Base-by-base conservation (phyloP, 2,797 vertebrate genomes). In the Coregonus ussuriensis region DNA sequence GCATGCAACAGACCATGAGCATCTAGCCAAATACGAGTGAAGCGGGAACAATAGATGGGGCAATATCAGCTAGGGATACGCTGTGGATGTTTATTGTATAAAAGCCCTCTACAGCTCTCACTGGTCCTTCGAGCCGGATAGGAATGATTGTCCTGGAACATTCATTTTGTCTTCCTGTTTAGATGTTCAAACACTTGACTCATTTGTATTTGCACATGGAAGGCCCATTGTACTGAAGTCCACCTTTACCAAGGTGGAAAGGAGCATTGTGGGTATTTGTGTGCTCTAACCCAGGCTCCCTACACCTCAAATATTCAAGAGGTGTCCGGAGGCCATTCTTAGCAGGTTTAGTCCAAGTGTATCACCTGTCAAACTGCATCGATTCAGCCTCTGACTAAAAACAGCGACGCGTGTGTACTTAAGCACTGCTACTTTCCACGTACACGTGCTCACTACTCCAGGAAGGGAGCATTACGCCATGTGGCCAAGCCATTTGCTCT, bases 401-500 rank as follows among this genome's bases (percentile, higher is more conserved):
- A 18, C 0, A 21, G 81, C 78, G 77, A 74, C 65, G 21, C 66
- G 83, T 79, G 21, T 83, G 74, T 6, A 79, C 83, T 74, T 82
- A 82, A 85, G 56, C 74, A 78, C 76, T 35, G 1, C 74, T 82
- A 9, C 79, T 77, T 69, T 85, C 86, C 77, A 76, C 74, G 71
- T 79, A 79, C 35, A 25, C 15, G 33, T 35, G 21, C 73, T 74
- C 71, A 52, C 76, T 15, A 47, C 69, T 72, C 73, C 72, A 33
- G 2, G 53, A 31, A 73, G 37, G 65, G 74, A 59, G 29, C 13
- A 31, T 73, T 79, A n/a, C 77, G 65, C 33, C 51, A 74, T 82
- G 75, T 71, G 74, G 83, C 77, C 15, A 83, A 88, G 82, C 80
- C 82, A 82, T 88, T 87, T 87, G 74, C 79, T 85, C 68, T 66